Percentiles rank a stretch among this genome's conserved stretches.
phyloP scores from a whole-genome alignment of 2,888 invertebrate genomes.

The Ceriagrion tenellum region DNA sequence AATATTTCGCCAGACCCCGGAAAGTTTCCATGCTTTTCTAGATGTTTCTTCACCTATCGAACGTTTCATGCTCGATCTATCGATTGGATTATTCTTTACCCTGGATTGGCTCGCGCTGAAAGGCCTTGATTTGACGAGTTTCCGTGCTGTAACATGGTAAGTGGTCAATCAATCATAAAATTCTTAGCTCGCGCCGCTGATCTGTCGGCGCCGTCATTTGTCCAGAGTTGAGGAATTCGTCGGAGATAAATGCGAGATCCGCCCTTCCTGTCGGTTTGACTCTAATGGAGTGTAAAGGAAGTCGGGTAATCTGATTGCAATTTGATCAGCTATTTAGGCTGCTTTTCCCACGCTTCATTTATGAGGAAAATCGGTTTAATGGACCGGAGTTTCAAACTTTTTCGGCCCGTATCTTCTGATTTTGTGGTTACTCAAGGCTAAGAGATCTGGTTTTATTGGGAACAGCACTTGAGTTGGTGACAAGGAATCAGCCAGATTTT shows the following conservation, averaged over 20 bases:
- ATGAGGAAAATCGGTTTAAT: conserved; percentile 29
- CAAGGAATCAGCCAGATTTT: no score
- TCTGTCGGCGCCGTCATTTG: neutral
- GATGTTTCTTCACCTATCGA: no score
- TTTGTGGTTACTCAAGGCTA: neutral
- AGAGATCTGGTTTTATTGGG: neutral
- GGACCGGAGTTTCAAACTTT: neutral
- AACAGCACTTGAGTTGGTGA: neutral
- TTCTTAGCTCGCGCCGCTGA: neutral
- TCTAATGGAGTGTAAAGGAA: neutral
- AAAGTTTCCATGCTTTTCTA: no score
- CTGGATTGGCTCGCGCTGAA: no score
- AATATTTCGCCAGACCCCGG: no score
- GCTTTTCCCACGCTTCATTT: neutral
- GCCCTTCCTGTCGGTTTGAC: neutral
- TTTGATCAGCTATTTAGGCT: conserved; percentile 8
- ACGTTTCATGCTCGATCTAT: no score
- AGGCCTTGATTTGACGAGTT: no score
- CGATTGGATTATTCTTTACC: no score
- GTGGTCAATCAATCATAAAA: neutral
- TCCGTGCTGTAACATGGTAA: no score
- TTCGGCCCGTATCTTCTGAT: neutral
- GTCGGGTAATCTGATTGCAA: neutral
- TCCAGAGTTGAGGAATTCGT: neutral
- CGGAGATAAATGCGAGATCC: neutral